These are phyloP conservation scores for Himantopus leucocephalus DNA, from an alignment of 2,113 vertebrate species.

Conservation along the genomic window DNA sequence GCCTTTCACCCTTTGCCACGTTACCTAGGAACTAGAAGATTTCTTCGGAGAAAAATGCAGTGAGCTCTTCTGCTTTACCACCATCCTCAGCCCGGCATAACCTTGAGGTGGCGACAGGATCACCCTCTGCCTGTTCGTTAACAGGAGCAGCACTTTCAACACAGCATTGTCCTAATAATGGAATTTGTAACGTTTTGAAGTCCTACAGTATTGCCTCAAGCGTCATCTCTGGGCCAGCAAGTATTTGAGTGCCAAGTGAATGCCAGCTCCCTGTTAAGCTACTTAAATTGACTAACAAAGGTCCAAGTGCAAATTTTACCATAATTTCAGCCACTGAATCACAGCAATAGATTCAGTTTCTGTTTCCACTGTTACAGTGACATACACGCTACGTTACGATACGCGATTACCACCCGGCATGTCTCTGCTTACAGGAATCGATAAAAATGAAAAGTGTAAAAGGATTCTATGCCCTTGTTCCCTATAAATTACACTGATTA, in stretches of 20 bases:
- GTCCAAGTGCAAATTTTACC: neutral
- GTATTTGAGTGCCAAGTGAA: neutral
- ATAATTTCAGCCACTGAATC: neutral
- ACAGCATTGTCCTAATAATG: neutral
- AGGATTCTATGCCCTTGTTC: neutral
- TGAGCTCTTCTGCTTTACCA: neutral
- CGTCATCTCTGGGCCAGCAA: neutral
- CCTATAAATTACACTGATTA: neutral
- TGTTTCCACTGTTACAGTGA: neutral
- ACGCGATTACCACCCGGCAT: neutral
- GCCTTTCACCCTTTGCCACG: neutral
- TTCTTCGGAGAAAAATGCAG: neutral
- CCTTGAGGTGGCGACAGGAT: neutral
- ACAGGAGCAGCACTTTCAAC: neutral
- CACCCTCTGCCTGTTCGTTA: too few species aligned
- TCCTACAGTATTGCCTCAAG: neutral
- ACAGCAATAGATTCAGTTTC: neutral
- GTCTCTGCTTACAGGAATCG: neutral
- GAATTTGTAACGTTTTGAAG: neutral
- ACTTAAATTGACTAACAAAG: neutral
- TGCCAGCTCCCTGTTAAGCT: neutral
- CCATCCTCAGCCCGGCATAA: neutral
- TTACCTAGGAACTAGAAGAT: fast-evolving
- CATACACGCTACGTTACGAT: neutral
- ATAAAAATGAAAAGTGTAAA: neutral